Evolutionary conservation across 2,888 invertebrate genomes (phyloP).

Genomic region (Acronicta alni): DNA sequence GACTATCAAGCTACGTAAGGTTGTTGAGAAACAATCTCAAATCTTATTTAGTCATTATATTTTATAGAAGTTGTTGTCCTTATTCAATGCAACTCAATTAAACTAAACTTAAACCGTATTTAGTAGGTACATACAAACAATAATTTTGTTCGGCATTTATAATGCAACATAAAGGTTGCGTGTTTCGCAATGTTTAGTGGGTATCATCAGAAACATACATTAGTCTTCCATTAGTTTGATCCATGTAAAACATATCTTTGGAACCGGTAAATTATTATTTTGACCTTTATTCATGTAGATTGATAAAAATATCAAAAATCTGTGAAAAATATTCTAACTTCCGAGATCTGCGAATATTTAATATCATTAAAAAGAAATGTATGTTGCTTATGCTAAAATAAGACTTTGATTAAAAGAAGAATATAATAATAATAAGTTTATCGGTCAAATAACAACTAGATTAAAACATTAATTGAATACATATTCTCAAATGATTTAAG

Average conservation of each 20-base stretch:
- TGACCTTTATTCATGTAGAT: too few species aligned
- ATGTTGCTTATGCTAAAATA: too few species aligned
- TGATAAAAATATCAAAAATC: too few species aligned
- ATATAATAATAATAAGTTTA: too few species aligned
- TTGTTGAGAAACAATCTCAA: conserved; percentile 3
- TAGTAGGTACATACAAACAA: conserved; percentile 4
- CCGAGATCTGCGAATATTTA: too few species aligned
- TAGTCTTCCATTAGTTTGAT: conserved; percentile 21
- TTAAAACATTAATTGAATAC: too few species aligned
- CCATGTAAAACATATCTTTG: conserved; percentile 4
- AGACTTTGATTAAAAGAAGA: too few species aligned
- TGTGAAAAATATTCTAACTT: too few species aligned
- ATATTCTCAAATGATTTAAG: too few species aligned
- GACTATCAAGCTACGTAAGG: background rate
- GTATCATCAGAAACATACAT: conserved; percentile 14
- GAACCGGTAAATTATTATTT: conserved; percentile 1
- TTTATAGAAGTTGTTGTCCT: conserved; percentile 25
- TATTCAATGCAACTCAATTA: conserved; percentile 34
- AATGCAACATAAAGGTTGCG: conserved; percentile 20
- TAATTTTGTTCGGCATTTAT: conserved; percentile 7
- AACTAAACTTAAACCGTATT: conserved; percentile 31
- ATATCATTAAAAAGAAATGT: too few species aligned
- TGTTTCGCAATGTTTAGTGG: conserved; percentile 19
- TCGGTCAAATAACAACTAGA: too few species aligned
- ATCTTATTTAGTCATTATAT: conserved; percentile 6